A percentile compares a stretch with the other conserved stretches of the same genome.
Evolutionary conservation across 2,797 vertebrate genomes (phyloP).

Genomic region (Fundulus diaphanus): DNA sequence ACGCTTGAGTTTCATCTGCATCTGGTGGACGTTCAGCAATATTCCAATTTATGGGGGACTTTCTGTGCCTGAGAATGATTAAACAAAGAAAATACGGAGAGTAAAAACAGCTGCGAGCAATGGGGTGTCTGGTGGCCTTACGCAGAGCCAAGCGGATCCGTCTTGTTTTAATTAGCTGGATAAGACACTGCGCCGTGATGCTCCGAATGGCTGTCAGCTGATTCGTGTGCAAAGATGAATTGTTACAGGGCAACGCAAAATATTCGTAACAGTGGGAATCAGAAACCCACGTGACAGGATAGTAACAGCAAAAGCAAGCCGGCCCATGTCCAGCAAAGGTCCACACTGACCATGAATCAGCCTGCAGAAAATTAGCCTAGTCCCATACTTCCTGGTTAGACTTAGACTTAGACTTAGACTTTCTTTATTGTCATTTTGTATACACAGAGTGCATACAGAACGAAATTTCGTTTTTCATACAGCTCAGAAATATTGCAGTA

Average conservation of each 20-base stretch:
- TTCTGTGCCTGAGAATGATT: slow-evolving; percentile 14
- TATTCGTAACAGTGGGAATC: background rate
- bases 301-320: slow-evolving; percentile 10
- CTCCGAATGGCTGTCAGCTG: slow-evolving; percentile 36
- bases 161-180: slow-evolving; percentile 45
- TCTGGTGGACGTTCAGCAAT: slow-evolving; percentile 40
- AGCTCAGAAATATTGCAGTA: too few species aligned
- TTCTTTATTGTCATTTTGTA: too few species aligned
- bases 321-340: slow-evolving; percentile 25
- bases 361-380: slow-evolving; percentile 39
- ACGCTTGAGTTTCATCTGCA: slow-evolving; percentile 22
- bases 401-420: too few species aligned
- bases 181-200: slow-evolving; percentile 34
- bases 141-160: slow-evolving; percentile 43
- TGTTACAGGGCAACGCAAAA: slow-evolving; percentile 19
- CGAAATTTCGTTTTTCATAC: too few species aligned
- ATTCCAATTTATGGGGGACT: slow-evolving; percentile 50
- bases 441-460: too few species aligned
- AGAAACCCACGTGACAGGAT: slow-evolving; percentile 31
- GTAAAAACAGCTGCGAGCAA: slow-evolving; percentile 64
- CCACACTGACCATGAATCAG: slow-evolving; percentile 47
- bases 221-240: background rate
- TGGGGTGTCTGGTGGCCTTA: slow-evolving; percentile 56
- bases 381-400: slow-evolving; percentile 60
- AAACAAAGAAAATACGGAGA: slow-evolving; percentile 25